Conservation (phyloP, 2,888 invertebrate species). For the Xanthorhoe spadicearia region DNA sequence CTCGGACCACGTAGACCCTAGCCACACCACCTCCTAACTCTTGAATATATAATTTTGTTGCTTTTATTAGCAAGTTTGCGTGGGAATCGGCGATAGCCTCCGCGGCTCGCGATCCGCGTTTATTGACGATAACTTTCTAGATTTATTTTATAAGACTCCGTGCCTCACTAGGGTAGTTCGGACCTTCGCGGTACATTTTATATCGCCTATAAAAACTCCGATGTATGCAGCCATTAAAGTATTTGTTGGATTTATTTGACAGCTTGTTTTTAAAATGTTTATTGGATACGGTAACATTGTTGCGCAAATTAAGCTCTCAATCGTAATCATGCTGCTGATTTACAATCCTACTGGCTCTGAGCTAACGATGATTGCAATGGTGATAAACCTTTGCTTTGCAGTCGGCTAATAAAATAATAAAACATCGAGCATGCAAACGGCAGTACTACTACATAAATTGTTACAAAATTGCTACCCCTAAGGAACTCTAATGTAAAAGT, state of each 20-base stretch:
- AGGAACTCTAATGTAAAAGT: constrained; percentile 79
- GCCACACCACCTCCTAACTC: constrained; percentile 83
- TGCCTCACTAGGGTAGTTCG: constrained; percentile 51
- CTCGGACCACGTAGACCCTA: constrained; percentile 84
- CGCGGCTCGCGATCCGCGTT: constrained; percentile 63
- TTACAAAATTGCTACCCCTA: constrained; percentile 70
- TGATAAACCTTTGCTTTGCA: constrained; percentile 6
- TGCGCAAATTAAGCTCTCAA: constrained; percentile 70
- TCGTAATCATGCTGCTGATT: constrained; percentile 56
- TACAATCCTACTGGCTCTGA: constrained; percentile 42
- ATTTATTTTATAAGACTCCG: constrained; percentile 81
- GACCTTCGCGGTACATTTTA: constrained; percentile 66
- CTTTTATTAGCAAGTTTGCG: constrained; percentile 84
- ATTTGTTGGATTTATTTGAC: constrained; percentile 82
- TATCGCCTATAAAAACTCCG: constrained; percentile 78
- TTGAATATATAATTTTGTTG: constrained; percentile 85
- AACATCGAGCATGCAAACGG: constrained; percentile 36
- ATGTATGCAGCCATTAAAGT: constrained; percentile 79
- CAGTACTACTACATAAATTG: constrained; percentile 57
- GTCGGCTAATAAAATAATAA: constrained; percentile 44
- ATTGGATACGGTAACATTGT: constrained; percentile 74
- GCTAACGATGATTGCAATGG: constrained; percentile 48
- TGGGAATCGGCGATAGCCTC: constrained; percentile 82
- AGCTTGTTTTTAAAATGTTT: constrained; percentile 77
- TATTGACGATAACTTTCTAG: constrained; percentile 82